Evolutionary conservation across 2,888 invertebrate species (phyloP), one percentile per base, ranked within the genome.

Genomic region (Tetragonisca angustula): DNA sequence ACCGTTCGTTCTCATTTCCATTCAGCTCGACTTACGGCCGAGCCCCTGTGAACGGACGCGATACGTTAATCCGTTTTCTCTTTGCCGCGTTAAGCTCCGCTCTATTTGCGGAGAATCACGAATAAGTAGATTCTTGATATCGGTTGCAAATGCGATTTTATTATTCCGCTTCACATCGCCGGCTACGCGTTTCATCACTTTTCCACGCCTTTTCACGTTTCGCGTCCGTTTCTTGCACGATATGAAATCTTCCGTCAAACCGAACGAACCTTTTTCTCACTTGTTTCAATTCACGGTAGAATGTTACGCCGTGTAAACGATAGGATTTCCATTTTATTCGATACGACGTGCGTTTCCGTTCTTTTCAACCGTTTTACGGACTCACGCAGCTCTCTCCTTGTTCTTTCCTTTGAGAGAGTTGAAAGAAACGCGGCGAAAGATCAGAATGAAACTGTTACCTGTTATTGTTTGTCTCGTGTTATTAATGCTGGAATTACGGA

Each of bases 1-100:
- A n/a, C 64, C 32, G 69, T 76, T 81, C 75, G 68, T 76, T 81
- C 69, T 72, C 76, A 54, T 83, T 81, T 81, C 76, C 76, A 81
- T 73, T 73, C 68, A 64, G 43, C 62, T 32, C 76, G 59, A 76
- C 61, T 69, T 75, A 72, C 68, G 27, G 32, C 43, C 52, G n/a
- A 21, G 21, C 21, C 56, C 68, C 32, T 72, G 56, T 70, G 43
- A 81, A 81, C 62, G 76, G 62, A 43, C 43, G 11, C 76, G 67
- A 81, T 76, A 71, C 69, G 61, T 81, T 82, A 81, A 73, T 81
- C 81, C 73, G 19, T 49, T 81, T 73, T 72, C 67, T 68, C 64
- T 80, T 81, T 62, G 56, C 81, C 24, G 62, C 32, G 43, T 81
- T 81, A 71, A 81, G 67, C 72, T 32, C 19, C 19, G 52, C 81